phyloP scores from a whole-genome alignment of 2,113 vertebrate species.

The Callocephalon fimbriatum region DNA sequence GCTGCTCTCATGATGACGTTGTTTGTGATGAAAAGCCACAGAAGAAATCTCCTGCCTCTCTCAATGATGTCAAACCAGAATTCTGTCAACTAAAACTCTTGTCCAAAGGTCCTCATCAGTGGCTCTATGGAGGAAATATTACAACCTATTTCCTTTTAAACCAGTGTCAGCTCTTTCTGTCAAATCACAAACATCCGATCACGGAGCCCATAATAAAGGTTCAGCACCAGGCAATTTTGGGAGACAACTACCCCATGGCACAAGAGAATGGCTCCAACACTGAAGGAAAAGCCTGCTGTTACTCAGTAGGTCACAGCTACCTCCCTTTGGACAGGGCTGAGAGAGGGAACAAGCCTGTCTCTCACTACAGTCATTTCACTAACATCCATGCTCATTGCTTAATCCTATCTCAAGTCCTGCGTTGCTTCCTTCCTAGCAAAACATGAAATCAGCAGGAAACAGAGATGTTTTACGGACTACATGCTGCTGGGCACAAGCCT shows the following conservation, averaged over 20 bases:
- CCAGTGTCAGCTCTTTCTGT: background rate
- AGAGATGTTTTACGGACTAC: background rate
- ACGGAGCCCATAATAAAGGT: background rate
- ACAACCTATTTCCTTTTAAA: background rate
- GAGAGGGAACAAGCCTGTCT: background rate
- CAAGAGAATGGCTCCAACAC: background rate
- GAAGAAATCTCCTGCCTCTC: background rate
- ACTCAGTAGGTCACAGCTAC: background rate
- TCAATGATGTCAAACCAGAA: background rate
- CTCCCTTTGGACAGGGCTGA: background rate
- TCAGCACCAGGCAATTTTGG: background rate
- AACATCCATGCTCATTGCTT: background rate
- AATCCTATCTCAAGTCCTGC: background rate
- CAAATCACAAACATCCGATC: background rate
- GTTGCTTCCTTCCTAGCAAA: background rate
- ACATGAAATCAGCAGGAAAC: slow-evolving; percentile 63
- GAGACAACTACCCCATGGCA: background rate
- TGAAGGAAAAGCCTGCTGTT: slow-evolving; percentile 7
- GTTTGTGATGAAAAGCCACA: background rate
- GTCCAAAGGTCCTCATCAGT: background rate
- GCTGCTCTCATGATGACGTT: background rate
- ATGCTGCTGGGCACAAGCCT: background rate
- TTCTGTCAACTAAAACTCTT: background rate
- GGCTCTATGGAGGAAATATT: background rate
- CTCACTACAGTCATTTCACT: background rate